These are phyloP conservation scores for Leucania comma DNA, from an alignment of 2,888 invertebrate genomes.

Conservation along the genomic window DNA sequence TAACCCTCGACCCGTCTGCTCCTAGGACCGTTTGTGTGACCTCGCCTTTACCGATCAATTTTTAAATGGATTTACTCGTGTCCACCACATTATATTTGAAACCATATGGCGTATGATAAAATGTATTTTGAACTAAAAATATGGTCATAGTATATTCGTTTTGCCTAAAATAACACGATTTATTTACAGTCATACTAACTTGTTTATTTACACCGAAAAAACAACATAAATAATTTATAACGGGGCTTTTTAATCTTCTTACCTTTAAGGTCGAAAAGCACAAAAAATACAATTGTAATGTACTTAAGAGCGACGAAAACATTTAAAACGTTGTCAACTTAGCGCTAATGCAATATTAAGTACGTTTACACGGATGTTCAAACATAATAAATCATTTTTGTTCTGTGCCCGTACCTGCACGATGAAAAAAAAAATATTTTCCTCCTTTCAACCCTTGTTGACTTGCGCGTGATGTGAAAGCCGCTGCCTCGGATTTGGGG, in stretches of 20 bases:
- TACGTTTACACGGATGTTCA: conserved; percentile 65
- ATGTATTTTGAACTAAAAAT: conserved; percentile 34
- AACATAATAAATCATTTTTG: conserved; percentile 69
- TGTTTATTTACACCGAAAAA: conserved; percentile 11
- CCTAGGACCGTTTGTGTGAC: conserved; percentile 47
- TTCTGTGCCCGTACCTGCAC: conserved; percentile 58
- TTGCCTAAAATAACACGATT: background rate
- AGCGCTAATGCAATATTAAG: conserved; percentile 66
- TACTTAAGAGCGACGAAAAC: conserved; percentile 52
- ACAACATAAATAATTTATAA: conserved; percentile 8
- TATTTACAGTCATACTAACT: conserved; percentile 7
- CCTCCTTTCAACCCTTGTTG: conserved; percentile 63
- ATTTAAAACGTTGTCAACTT: conserved; percentile 62
- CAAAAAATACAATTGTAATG: conserved; percentile 54
- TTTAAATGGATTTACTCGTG: conserved; percentile 51
- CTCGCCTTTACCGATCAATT: conserved; percentile 45
- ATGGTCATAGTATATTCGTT: conserved; percentile 15
- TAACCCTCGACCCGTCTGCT: conserved; percentile 41
- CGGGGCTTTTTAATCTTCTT: conserved; percentile 34
- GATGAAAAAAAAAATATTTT: conserved; percentile 61
- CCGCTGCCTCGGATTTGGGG: conserved; percentile 65
- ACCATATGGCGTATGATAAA: conserved; percentile 30
- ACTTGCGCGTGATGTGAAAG: conserved; percentile 69
- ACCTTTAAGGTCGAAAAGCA: conserved; percentile 16
- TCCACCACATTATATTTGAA: conserved; percentile 40